phyloP scores from a whole-genome alignment of 1,140 invertebrate species.

The Orius insidiosus region DNA sequence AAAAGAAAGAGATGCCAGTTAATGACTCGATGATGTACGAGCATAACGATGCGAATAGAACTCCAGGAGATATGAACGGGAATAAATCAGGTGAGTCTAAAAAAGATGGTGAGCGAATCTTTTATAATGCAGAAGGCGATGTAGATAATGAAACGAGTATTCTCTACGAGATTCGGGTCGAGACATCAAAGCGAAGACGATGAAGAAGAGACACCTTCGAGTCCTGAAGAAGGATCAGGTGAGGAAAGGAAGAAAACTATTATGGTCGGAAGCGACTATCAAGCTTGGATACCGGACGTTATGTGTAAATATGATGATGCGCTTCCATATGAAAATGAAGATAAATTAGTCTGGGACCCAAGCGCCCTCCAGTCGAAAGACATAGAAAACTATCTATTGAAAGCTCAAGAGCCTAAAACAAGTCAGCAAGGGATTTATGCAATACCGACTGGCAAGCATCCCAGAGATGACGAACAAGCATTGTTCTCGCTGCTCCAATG shows the following conservation, averaged over 20 bases:
- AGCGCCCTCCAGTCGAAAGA: conserved; percentile 49
- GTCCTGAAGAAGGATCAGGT: conserved; percentile 44
- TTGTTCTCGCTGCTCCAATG: conserved; percentile 82
- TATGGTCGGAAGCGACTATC: conserved; percentile 88
- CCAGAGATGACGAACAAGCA: conserved; percentile 88
- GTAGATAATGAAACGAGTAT: conserved; percentile 22
- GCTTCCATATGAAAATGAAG: conserved; percentile 89
- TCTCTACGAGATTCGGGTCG: conserved; percentile 19
- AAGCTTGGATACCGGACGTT: conserved; percentile 83
- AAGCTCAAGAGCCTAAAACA: conserved; percentile 37
- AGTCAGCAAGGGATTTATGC: conserved; percentile 33
- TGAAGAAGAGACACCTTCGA: conserved; percentile 50
- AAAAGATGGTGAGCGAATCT: conserved; percentile 31
- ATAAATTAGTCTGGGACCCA: conserved; percentile 87
- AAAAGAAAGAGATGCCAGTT: conserved; percentile 65
- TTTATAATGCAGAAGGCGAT: conserved; percentile 31
- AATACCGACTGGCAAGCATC: conserved; percentile 56
- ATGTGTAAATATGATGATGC: conserved; percentile 70
- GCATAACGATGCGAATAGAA: conserved; percentile 28
- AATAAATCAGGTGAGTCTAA: conserved; percentile 30
- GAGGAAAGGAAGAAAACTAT: conserved; percentile 49
- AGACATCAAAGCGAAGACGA: conserved; percentile 39
- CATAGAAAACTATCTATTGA: conserved; percentile 65
- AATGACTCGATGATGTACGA: conserved; percentile 80
- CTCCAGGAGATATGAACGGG: conserved; percentile 28